Evolutionary conservation across 2,113 vertebrate species (phyloP).

Genomic region (Nibea albiflora): DNA sequence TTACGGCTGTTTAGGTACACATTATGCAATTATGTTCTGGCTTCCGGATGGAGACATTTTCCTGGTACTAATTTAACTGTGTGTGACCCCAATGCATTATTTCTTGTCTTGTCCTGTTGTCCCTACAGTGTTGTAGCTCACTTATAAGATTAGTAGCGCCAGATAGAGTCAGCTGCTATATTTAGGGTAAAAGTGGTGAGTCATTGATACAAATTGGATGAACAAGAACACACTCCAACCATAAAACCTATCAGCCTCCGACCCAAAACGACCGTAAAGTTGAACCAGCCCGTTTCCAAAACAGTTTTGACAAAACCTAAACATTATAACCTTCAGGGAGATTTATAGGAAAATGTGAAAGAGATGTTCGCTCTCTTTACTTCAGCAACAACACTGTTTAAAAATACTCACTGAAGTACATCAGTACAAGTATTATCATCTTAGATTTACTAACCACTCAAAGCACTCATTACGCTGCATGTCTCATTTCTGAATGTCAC

Average conservation of each 20-base stretch:
- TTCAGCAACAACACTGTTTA: not conserved
- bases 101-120: not conserved
- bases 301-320: not conserved
- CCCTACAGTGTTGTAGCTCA: not conserved
- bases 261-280: not conserved
- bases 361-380: not conserved
- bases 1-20: slow-evolving; percentile 29
- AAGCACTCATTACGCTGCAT: not conserved
- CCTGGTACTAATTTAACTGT: not conserved
- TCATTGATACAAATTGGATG: not conserved
- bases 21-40: not conserved
- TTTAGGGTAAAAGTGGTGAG: not conserved
- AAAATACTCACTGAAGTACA: not conserved
- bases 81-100: not conserved
- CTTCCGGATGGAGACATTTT: not conserved
- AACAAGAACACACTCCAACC: not conserved
- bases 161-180: not conserved
- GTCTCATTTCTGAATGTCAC: not conserved
- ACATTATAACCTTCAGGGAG: not conserved
- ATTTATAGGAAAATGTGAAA: not conserved
- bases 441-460: not conserved
- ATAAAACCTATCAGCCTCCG: not conserved
- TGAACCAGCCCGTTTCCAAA: not conserved
- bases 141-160: not conserved
- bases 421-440: not conserved